Conservation (phyloP, 2,113 vertebrate species). For the Aspidoscelis tigris region DNA sequence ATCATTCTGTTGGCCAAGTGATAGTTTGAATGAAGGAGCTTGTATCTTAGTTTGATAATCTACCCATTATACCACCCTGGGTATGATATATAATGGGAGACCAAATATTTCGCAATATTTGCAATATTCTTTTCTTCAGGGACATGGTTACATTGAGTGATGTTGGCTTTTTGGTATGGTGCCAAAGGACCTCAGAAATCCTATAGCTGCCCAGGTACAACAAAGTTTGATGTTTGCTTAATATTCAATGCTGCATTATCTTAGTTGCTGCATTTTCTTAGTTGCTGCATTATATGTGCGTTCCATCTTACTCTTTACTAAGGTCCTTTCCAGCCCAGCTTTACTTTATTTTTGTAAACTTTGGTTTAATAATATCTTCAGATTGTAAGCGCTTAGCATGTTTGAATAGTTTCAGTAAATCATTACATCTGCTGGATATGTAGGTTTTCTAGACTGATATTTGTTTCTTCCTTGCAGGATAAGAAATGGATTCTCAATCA, state of each 20-base stretch:
- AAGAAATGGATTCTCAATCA: constrained; percentile 98
- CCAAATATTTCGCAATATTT: constrained; percentile 33
- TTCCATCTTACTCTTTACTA: constrained; percentile 25
- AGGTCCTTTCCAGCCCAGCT: no score
- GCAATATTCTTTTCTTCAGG: background rate
- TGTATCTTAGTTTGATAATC: no score
- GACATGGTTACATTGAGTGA: no score
- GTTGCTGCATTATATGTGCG: constrained; percentile 1
- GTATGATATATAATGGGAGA: background rate
- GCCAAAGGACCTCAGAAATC: no score
- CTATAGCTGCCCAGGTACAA: no score
- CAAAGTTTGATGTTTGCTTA: no score
- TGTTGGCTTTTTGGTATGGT: no score
- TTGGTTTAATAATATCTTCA: background rate
- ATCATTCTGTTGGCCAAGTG: background rate
- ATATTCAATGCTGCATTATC: no score
- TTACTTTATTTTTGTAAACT: no score
- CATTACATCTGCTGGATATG: constrained; percentile 37
- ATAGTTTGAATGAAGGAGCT: no score
- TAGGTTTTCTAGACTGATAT: constrained; percentile 7
- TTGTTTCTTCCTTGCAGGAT: constrained; percentile 78
- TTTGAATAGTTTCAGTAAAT: constrained; percentile 25
- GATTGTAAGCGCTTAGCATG: constrained; percentile 22
- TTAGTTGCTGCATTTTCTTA: background rate
- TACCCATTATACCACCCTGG: no score